These are phyloP conservation scores for Coboldia fuscipes DNA, from an alignment of 1,140 invertebrate species.

Conservation along the genomic window DNA sequence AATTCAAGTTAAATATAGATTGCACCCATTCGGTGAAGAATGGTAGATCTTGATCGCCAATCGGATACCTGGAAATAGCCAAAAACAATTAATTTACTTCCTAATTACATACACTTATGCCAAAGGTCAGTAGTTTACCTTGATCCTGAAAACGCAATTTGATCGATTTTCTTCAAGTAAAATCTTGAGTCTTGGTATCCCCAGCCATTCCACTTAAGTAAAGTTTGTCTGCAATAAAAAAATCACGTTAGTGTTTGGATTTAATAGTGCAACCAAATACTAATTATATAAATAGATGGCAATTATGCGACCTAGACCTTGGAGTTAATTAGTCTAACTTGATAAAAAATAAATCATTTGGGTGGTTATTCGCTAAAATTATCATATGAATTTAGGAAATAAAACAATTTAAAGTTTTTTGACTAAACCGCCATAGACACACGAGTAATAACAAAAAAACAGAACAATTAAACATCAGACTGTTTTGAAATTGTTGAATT, in stretches of 20 bases:
- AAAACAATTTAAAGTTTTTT: too few species aligned
- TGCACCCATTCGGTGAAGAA: conserved; percentile 64
- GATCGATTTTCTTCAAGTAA: conserved; percentile 29
- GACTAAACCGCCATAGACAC: too few species aligned
- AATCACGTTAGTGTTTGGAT: not conserved
- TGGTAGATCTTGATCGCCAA: conserved; percentile 56
- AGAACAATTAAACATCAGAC: too few species aligned
- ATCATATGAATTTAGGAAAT: too few species aligned
- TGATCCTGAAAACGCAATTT: conserved; percentile 52
- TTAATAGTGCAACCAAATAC: not conserved
- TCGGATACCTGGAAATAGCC: conserved; percentile 39
- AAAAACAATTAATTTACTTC: conserved; percentile 3
- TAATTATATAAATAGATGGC: not conserved
- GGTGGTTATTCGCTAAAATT: too few species aligned
- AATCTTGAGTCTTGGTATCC: conserved; percentile 89
- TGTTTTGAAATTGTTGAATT: too few species aligned
- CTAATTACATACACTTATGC: conserved; percentile 12
- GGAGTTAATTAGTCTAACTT: too few species aligned
- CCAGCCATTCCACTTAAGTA: conserved; percentile 97
- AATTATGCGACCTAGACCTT: too few species aligned
- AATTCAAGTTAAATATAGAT: conserved; percentile 43
- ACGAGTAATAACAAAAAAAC: too few species aligned
- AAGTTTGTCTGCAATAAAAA: conserved; percentile 43
- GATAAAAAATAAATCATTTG: too few species aligned
- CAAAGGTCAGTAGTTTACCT: conserved; percentile 32